A percentile compares a stretch with the other conserved stretches of the same genome.
phyloP scores from a whole-genome alignment of 2,113 vertebrate species.

The Osmerus eperlanus region DNA sequence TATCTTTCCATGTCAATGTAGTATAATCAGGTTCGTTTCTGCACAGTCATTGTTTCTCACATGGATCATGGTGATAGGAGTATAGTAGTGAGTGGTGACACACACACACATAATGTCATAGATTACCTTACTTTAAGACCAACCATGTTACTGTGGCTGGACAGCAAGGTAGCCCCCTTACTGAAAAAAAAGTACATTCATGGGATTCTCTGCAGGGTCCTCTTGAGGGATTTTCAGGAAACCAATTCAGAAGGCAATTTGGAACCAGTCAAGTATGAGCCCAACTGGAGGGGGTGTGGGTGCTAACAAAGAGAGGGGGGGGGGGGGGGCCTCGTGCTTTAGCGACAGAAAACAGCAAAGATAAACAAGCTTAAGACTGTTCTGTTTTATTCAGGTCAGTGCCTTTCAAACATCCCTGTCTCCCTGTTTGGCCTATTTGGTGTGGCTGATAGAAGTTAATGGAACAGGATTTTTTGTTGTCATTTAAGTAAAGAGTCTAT shows the following conservation, averaged over 20 bases:
- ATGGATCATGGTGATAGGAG: too few species aligned
- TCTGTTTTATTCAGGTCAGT: constrained; percentile 58
- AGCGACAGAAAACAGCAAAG: constrained; percentile 48
- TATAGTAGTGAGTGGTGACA: background rate
- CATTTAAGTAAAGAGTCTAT: constrained; percentile 56
- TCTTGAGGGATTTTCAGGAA: constrained; percentile 61
- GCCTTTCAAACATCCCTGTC: constrained; percentile 47
- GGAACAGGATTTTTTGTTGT: constrained; percentile 37
- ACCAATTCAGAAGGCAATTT: constrained; percentile 62
- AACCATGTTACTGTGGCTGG: background rate
- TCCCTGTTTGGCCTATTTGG: constrained; percentile 57
- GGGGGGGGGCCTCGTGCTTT: constrained; percentile 31
- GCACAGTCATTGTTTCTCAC: too few species aligned
- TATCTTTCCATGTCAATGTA: too few species aligned
- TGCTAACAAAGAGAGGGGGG: constrained; percentile 29
- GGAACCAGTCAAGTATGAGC: constrained; percentile 64
- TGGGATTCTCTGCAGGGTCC: constrained; percentile 45
- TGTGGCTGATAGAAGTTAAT: constrained; percentile 50
- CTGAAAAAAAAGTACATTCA: constrained; percentile 53
- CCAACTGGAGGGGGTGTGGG: constrained; percentile 28
- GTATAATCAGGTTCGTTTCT: too few species aligned
- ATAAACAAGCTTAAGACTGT: constrained; percentile 63
- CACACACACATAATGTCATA: background rate
- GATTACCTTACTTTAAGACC: background rate
- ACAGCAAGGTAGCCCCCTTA: background rate